Evolutionary conservation across 1,140 invertebrate species (phyloP), one percentile per base, ranked within the genome.

Genomic region (Pemphigus obesinymphae): DNA sequence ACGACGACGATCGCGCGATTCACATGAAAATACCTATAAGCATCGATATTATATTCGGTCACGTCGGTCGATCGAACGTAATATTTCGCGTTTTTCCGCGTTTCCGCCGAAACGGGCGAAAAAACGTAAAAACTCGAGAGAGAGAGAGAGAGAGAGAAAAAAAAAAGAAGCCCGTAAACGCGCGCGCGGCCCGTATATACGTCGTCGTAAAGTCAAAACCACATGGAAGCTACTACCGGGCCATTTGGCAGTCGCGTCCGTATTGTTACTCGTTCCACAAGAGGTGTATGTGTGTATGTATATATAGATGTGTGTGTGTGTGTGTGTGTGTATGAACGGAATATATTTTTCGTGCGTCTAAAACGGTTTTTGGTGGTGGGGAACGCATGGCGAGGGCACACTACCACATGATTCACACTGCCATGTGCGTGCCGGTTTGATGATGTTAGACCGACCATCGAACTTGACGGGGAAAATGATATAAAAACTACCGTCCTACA

Each of bases 361-460:
- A 76, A 76, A 76, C 31, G 10, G 73, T 76, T 76, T 50, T n/a
- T n/a, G n/a, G n/a, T 31, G 73, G 73, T 37, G 73, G 73, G 73
- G 48, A 76, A 6, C 48, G 43, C n/a, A n/a, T n/a, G 15, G 20
- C 17, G 29, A 17, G 34, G n/a, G 66, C 34, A 40, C n/a, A n/a
- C n/a, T n/a, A n/a, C 66, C n/a, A 23, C 6, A 76, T 76, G 73
- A 76, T 76, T 76, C 73, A 76, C 73, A 76, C 73, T 53, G 73
- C 73, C 75, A 58, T 58, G 75, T 58, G 75, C 53, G 75, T 78
- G 75, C 15, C n/a, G 31, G 53, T 78, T 78, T 40, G 31, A 58
- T 78, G 75, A 78, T 53, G n/a, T n/a, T n/a, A n/a, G 75, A 78
- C 50, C 58, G 50, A n/a, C 68, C 68, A 45, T 70, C 68, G 68